Base-by-base conservation (phyloP, 2,113 vertebrate species). In the Phodopus roborovskii region DNA sequence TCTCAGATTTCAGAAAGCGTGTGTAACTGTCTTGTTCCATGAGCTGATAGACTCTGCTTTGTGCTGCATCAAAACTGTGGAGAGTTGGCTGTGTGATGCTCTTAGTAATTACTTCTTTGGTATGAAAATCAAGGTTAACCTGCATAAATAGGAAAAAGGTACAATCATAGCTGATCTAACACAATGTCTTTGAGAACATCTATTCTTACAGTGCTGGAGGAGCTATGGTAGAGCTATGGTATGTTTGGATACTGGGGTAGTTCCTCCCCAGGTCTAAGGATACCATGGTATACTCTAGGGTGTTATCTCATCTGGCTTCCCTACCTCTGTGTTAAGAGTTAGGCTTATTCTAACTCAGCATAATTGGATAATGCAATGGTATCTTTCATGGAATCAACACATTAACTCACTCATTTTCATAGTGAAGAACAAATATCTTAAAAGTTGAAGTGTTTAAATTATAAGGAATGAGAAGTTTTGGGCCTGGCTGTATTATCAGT, bases 11-110 rank as follows among this genome's bases (percentile, higher is more conserved):
- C 53, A 99, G 98, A 97, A 99, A 99, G 64, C 99, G 98, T 0
- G 99, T 99, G 90, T 99, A 99, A 97, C 99, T 99, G 98, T 99
- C 99, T 97, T 99, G 99, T 96, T 99, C 99, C 99, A 99, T 99
- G 97, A 99, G 98, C 96, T 98, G 98, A 97, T 99, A 99, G 48
- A 99, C 98, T 95, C 98, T 99, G 93, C 66, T 98, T 97, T 99
- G 99, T 0, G 99, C 99, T 0, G 96, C 97, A 1, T 99, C 99
- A 33, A 99, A 99, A 42, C 98, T 99, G 83, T 98, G 98, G 30
- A 73, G 96, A 2, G 98, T 98, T 20, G 99, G 99, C 6, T 98
- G 96, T 0, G 90, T 74, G 48, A 99, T 97, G 89, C 93, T 98
- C 94, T 98, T 98, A 92, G 98, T n/a, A 87, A 99, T 99, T 58